Percentiles rank a stretch among this genome's conserved stretches.
Conservation (phyloP, 2,113 vertebrate genomes). For the Apteryx mantelli region DNA sequence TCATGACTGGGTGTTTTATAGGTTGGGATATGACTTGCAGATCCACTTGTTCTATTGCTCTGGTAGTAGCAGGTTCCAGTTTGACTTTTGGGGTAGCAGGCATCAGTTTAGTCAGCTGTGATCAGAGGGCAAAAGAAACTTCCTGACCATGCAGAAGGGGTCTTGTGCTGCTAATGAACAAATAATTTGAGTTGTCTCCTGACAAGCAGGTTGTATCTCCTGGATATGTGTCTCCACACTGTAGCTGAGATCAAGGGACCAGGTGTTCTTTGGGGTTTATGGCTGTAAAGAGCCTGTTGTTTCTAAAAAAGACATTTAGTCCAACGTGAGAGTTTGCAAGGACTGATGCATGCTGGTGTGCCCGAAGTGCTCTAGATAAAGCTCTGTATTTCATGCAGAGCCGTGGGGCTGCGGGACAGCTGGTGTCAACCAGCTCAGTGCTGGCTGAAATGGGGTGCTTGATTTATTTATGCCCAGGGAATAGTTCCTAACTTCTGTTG, state of each 20-base stretch:
- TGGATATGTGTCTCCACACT: background rate
- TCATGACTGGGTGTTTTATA: background rate
- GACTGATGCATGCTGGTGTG: background rate
- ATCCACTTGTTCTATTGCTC: background rate
- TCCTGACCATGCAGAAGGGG: background rate
- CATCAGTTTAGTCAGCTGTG: background rate
- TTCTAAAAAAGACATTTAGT: background rate
- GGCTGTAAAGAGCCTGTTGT: background rate
- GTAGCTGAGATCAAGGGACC: background rate
- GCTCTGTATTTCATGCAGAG: background rate
- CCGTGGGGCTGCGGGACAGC: background rate
- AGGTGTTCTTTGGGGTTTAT: background rate
- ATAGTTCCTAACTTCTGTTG: background rate
- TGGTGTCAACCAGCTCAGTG: background rate
- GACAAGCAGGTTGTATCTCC: background rate
- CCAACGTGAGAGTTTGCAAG: background rate
- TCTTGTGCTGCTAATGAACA: background rate
- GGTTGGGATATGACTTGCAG: background rate
- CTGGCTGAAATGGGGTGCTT: background rate
- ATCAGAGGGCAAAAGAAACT: background rate
- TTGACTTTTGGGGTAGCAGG: background rate
- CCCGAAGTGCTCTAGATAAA: background rate
- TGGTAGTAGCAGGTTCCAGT: fast-evolving
- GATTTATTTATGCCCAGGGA: background rate
- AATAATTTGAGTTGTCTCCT: background rate